phyloP scores from a whole-genome alignment of 2,113 vertebrate species.

The Brachyistius frenatus region DNA sequence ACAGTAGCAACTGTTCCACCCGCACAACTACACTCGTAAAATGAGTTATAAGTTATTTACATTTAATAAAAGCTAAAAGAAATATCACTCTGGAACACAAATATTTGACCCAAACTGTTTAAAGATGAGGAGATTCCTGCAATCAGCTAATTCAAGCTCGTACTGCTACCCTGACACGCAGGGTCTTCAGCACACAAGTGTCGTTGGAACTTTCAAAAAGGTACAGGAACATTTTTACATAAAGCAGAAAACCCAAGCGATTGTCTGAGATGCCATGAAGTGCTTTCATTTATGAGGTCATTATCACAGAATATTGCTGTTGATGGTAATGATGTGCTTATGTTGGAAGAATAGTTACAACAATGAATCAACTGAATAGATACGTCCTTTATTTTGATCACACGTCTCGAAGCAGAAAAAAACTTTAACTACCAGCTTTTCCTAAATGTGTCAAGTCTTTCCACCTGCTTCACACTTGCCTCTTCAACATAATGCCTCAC shows the following conservation, averaged over 20 bases:
- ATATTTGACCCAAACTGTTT: too few species aligned
- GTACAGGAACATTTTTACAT: background rate
- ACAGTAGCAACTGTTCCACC: too few species aligned
- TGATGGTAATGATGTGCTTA: background rate
- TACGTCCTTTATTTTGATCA: constrained; percentile 1
- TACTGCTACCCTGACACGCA: too few species aligned
- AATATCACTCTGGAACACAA: too few species aligned
- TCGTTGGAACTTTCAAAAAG: background rate
- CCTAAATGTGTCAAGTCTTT: background rate
- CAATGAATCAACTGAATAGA: background rate
- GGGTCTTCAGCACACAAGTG: background rate
- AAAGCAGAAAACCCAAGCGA: background rate
- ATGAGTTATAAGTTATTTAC: too few species aligned
- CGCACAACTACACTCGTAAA: too few species aligned
- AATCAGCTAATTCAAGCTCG: background rate
- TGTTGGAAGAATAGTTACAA: background rate
- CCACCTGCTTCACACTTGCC: constrained; percentile 30
- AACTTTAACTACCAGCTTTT: constrained; percentile 4
- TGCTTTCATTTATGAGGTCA: constrained; percentile 1
- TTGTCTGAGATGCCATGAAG: background rate
- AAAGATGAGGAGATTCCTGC: background rate
- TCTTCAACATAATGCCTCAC: constrained; percentile 21
- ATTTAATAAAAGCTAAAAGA: too few species aligned
- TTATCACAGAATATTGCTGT: background rate
- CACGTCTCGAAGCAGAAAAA: background rate